Evolutionary conservation across 2,888 invertebrate genomes (phyloP), one percentile per base, ranked within the genome.

Genomic region (Perizoma flavofasciatum): DNA sequence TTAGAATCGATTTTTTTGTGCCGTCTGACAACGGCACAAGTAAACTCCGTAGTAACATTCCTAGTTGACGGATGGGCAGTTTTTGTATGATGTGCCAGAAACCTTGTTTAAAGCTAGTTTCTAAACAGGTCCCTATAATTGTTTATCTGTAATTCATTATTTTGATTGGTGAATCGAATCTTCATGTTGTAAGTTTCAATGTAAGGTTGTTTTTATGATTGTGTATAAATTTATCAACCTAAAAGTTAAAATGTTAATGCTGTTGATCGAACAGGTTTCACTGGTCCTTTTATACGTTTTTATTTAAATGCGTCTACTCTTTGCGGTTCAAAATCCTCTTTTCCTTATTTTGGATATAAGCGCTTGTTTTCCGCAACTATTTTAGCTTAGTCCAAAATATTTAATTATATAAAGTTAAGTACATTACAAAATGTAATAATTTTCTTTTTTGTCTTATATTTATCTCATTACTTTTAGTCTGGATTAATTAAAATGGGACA

Each of bases 1-100:
- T 22, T 22, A 22, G 22, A 2, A 22, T 22, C 22, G 22, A n/a
- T 22, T 22, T 22, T 22, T 22, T 22, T 22, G 22, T 22, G 22
- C 22, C 22, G 7, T 22, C 33, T 11, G 32, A 51, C 44, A 46
- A 34, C 9, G 10, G 43, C 10, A 5, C 41, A 54, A 32, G 35
- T 34, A 51, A 46, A 9, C 22, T 45, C 11, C 4, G 47, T 39
- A 60, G 48, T 11, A 39, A 33, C 5, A 32, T 7, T 6, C n/a
- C 39, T 34, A 46, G 22, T 37, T 54, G 55, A 68, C 63, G 63
- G 63, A 68, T 68, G 64, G 59, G 46, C 58, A 69, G 69, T 73
- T 73, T 70, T 72, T 74, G 64, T 67, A 55, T 53, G 66, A 50
- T 63, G 68, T 67, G 63, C 68, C 66, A 70, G 55, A 66, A 70